Conservation (phyloP, 1,140 invertebrate species). For the Zaprionus kolodkinae region DNA sequence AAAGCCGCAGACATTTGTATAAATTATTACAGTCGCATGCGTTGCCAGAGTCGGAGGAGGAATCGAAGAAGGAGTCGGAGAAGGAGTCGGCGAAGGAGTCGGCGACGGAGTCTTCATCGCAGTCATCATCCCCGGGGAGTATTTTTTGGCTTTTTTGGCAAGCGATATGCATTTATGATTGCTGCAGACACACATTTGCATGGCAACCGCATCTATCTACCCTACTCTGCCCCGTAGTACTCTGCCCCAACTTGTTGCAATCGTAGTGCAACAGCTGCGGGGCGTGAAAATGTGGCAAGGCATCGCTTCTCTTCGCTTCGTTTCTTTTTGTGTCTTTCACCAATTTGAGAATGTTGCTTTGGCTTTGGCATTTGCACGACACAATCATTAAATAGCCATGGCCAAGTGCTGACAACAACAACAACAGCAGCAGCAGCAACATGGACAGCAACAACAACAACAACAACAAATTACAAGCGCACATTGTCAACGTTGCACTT, state of each 20-base stretch:
- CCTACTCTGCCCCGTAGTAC: not conserved
- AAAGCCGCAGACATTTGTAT: slow-evolving; percentile 80
- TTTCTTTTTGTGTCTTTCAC: slow-evolving; percentile 23
- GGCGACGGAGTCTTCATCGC: too few species aligned
- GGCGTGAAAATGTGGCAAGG: slow-evolving; percentile 38
- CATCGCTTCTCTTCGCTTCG: slow-evolving; percentile 20
- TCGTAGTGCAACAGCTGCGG: slow-evolving; percentile 25
- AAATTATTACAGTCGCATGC: slow-evolving; percentile 71
- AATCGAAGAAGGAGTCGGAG: too few species aligned
- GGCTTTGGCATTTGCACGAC: slow-evolving; percentile 75
- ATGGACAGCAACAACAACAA: slow-evolving; percentile 38
- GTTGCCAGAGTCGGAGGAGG: not conserved
- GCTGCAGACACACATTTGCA: slow-evolving; percentile 73
- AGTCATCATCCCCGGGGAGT: not conserved
- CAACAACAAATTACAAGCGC: slow-evolving; percentile 79
- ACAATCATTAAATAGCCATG: slow-evolving; percentile 81
- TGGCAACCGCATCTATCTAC: slow-evolving; percentile 19
- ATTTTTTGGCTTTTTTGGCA: slow-evolving; percentile 39
- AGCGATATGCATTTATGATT: slow-evolving; percentile 78
- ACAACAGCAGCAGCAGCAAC: slow-evolving; percentile 49
- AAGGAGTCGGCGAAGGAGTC: too few species aligned
- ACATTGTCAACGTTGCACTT: slow-evolving; percentile 81
- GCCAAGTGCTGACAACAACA: slow-evolving; percentile 75
- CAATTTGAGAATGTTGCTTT: slow-evolving; percentile 25
- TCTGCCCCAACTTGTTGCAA: slow-evolving; percentile 38